phyloP scores from a whole-genome alignment of 2,888 invertebrate genomes.

The Zhuqinia jingwanae region DNA sequence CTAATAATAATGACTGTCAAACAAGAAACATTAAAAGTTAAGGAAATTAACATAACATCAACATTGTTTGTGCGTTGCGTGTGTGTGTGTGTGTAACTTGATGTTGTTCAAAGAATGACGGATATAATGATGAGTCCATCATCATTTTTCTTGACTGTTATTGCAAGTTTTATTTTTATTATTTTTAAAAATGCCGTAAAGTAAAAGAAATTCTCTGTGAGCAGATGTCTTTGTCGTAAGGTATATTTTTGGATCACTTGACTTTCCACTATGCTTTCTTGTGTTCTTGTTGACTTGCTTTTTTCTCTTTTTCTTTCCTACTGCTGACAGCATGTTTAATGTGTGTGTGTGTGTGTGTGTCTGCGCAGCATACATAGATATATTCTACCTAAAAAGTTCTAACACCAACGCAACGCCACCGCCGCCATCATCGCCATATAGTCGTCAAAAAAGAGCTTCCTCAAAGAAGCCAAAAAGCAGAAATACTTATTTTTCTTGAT shows the following conservation, averaged over 20 bases:
- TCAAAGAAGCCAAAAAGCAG: slow-evolving; percentile 1
- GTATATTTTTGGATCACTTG: slow-evolving; percentile 78
- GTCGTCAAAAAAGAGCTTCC: neutral
- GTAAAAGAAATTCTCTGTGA: neutral
- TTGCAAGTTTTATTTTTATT: slow-evolving; percentile 34
- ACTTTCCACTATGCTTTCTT: slow-evolving; percentile 36
- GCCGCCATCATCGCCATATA: neutral
- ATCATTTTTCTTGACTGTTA: neutral
- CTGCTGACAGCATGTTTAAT: slow-evolving; percentile 18
- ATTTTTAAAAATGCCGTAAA: neutral
- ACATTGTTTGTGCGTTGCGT: too few relatives aligned
- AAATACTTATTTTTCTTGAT: neutral
- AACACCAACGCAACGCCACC: neutral
- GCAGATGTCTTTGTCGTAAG: slow-evolving; percentile 77
- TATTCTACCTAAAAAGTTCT: slow-evolving; percentile 25
- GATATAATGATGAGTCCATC: neutral
- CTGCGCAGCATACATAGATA: too few relatives aligned
- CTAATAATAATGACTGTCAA: too few relatives aligned
- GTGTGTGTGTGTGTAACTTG: too few relatives aligned
- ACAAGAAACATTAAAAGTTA: too few relatives aligned
- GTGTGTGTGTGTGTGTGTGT: neutral
- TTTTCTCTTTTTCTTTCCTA: neutral
- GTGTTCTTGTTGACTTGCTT: slow-evolving; percentile 19
- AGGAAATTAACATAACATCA: too few relatives aligned
- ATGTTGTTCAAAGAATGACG: too few relatives aligned